These are phyloP conservation scores for Microplitis manilae DNA, from an alignment of 2,888 invertebrate species.

Conservation along the genomic window DNA sequence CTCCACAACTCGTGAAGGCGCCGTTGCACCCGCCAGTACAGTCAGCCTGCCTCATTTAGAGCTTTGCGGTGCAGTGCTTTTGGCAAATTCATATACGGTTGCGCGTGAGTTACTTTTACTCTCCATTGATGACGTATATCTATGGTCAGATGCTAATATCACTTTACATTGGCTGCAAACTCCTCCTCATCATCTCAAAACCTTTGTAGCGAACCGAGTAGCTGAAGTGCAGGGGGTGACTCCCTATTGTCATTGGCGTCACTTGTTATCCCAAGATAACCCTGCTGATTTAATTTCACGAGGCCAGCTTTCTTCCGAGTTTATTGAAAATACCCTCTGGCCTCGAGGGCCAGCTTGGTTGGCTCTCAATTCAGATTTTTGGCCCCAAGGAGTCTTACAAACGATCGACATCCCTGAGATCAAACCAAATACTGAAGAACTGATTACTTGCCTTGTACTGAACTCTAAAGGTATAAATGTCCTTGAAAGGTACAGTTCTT, in stretches of 20 bases:
- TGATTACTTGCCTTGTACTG: background rate
- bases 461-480: too few relatives aligned
- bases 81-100: slow-evolving; percentile 31
- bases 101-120: background rate
- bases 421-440: background rate
- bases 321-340: slow-evolving; percentile 13
- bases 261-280: slow-evolving; percentile 35
- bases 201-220: background rate
- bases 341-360: slow-evolving; percentile 20
- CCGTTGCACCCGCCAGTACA: slow-evolving; percentile 38
- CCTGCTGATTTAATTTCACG: slow-evolving; percentile 49
- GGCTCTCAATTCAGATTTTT: background rate
- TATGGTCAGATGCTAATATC: background rate
- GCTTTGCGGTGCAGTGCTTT: slow-evolving; percentile 40
- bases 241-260: background rate
- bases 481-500: too few relatives aligned
- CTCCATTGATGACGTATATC: background rate
- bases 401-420: too few relatives aligned
- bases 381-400: background rate
- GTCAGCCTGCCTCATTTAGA: slow-evolving; percentile 46
- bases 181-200: slow-evolving; percentile 24
- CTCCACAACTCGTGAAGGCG: slow-evolving; percentile 8
- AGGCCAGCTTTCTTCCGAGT: slow-evolving; percentile 36
- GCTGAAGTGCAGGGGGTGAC: background rate
- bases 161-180: slow-evolving; percentile 31